Evolutionary conservation across 2,797 vertebrate species (phyloP), one percentile per base, ranked within the genome.

Genomic region (Dallia pectoralis): DNA sequence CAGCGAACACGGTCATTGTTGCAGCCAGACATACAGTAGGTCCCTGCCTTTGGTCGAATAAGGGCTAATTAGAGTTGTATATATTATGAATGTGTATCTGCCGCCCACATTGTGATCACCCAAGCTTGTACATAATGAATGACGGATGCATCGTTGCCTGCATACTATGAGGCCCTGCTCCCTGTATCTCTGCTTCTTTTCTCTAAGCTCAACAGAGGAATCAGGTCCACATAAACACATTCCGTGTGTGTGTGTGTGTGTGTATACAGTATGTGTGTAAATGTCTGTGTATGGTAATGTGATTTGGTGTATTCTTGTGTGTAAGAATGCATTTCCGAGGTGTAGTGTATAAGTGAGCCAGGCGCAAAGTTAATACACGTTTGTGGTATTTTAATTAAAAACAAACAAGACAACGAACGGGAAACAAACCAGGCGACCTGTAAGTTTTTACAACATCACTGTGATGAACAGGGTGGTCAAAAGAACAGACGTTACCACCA

Each of bases 1-100:
- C 4, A 59, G 25, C 53, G 53, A 9, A 56, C n/a, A 25, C 9
- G 22, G 53, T 25, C 53, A 56, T 56, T 14, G 12, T 59, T 4
- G 9, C n/a, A 59, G 53, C 53, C 53, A 59, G 22, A 59, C 53
- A 25, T 25, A n/a, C n/a, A n/a, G n/a, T n/a, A 59, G 11, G 53
- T 22, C 53, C 3, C 22, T 59, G 53, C 6, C 53, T 59, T 11
- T 11, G 8, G 22, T 59, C 53, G 25, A 59, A 59, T 59, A 59
- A 25, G 53, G 33, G 63, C 40, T 83, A 81, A 82, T 84, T 79
- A 80, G 72, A 80, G 78, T 65, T 67, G 79, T 69, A 78, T 79
- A 70, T 70, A 80, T 79, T 78, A 81, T 78, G 72, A 81, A 76
- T 82, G 72, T 67, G 77, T 44, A 63, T 69, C 47, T 49, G 29